Conservation (phyloP, 1,140 invertebrate species). For the Drosophila kohkoa region DNA sequence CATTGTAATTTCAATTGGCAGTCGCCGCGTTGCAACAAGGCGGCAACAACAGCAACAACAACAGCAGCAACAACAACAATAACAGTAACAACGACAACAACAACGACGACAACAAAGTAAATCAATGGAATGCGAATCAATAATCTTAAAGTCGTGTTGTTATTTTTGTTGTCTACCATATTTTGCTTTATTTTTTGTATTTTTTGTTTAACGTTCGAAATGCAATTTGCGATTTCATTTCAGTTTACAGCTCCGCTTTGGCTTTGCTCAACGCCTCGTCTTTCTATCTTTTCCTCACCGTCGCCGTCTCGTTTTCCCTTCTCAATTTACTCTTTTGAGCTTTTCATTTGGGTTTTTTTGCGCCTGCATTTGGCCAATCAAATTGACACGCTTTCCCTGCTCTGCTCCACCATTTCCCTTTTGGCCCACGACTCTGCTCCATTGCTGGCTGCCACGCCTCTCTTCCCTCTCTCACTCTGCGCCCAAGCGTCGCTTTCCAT, state of each 20-base stretch:
- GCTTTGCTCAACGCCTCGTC: neutral
- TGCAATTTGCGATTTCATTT: conserved; percentile 52
- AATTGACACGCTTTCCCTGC: conserved; percentile 67
- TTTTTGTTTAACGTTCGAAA: conserved; percentile 35
- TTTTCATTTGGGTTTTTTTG: conserved; percentile 34
- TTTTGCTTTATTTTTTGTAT: neutral
- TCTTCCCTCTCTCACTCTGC: neutral
- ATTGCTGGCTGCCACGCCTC: conserved; percentile 14
- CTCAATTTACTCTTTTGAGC: conserved; percentile 22
- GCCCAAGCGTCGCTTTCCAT: conserved; percentile 39
- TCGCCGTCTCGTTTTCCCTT: neutral
- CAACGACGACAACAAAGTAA: conserved; percentile 30
- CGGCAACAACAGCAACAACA: neutral
- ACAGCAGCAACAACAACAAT: neutral
- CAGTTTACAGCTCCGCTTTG: conserved; percentile 29
- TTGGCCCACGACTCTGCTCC: neutral
- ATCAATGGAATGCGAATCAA: conserved; percentile 71
- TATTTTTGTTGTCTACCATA: conserved; percentile 17
- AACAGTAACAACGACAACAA: neutral
- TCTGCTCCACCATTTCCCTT: conserved; percentile 21
- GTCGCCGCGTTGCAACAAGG: neutral
- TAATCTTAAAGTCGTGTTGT: conserved; percentile 48
- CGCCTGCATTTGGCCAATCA: conserved; percentile 56
- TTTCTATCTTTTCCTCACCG: neutral
- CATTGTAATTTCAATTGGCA: conserved; percentile 22